Base-by-base conservation (phyloP, 2,888 invertebrate genomes). In the Oscheius sp. region DNA sequence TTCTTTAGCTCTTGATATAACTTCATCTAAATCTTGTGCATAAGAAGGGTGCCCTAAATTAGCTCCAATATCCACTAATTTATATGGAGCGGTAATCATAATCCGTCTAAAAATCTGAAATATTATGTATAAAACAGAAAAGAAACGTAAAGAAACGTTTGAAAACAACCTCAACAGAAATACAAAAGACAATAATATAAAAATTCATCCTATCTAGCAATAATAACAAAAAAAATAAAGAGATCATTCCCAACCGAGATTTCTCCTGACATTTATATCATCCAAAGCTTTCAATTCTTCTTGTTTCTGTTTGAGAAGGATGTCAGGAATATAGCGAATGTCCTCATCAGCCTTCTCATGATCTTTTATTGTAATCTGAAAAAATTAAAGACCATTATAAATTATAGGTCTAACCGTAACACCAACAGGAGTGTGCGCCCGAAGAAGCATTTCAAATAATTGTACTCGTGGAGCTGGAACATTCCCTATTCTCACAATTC, bases 331-430 rank as follows among this genome's bases (percentile, higher is more conserved):
- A 69, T 84, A 84, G 17, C 85, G 78, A 51, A 72, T 74, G 50
- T 79, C 77, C 63, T 85, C 85, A 68, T 85, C 85, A 1, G 68
- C 72, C 67, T 83, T 82, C 69, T 80, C 82, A 64, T 85, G 82
- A 28, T 78, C 75, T 67, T 85, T 85, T 26, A 85, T 61, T 12
- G 82, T 82, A 20, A 85, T 73, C 75, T 80, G 70, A 6, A 62
- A 59, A 26, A n/a, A 12, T 45, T 45, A 20, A 45, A 1, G 17
- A 45, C 45, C 12, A 45, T 14, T 36, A 36, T 5, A 20, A 20
- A 47, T 20, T n/a, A 65, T 26, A 17, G 9, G 38, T 57, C 63
- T 44, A 24, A 80, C 80, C 38, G 71, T 77, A 44, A 82, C 78
- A 26, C 85, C 84, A 36, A 80, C 70, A 1, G 85, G 85, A 33